Conservation (phyloP, 2,113 vertebrate species). For the Petrocephalus zakoni region DNA sequence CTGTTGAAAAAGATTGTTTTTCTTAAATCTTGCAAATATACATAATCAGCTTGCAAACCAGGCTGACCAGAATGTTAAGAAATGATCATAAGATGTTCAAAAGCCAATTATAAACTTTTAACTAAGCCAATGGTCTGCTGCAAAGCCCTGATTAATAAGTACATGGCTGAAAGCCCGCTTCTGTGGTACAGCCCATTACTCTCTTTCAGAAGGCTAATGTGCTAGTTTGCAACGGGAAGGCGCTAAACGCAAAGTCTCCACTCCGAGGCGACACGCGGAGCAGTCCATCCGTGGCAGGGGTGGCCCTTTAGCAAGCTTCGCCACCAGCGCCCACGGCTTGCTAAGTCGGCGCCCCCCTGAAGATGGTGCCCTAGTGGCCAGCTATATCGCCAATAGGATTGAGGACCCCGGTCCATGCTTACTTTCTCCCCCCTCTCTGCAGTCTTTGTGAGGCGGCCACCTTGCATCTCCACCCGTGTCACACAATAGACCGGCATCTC, state of each 20-base stretch:
- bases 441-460: background rate
- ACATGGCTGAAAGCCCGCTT: background rate
- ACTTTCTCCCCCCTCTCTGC: background rate
- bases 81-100: background rate
- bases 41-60: background rate
- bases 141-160: background rate
- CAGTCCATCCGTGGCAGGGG: background rate
- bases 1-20: background rate
- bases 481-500: background rate
- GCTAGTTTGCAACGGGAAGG: background rate
- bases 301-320: background rate
- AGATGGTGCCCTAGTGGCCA: background rate
- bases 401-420: background rate
- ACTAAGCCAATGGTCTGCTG: background rate
- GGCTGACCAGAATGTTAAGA: background rate
- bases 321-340: background rate
- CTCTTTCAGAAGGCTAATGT: background rate
- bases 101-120: background rate
- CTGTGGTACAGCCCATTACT: background rate
- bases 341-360: background rate
- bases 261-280: background rate
- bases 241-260: background rate
- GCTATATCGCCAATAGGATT: background rate
- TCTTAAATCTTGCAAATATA: background rate
- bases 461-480: background rate